These are phyloP conservation scores for Oreochromis grahami DNA, from an alignment of 2,797 vertebrate species.

Conservation along the genomic window DNA sequence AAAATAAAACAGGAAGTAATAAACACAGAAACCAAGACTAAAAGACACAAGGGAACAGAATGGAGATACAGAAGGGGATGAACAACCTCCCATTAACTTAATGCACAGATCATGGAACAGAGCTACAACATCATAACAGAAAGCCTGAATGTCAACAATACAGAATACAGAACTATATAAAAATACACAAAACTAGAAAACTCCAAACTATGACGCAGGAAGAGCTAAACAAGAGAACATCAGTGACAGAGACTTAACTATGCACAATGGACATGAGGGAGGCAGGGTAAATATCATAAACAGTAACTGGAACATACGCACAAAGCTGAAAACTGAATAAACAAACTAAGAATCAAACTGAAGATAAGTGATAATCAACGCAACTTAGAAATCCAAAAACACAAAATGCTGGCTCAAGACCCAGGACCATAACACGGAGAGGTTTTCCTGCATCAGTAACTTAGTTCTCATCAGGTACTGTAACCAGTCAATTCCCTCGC, in stretches of 20 bases:
- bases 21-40: background rate
- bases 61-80: background rate
- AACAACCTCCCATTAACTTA: background rate
- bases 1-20: background rate
- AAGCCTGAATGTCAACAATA: background rate
- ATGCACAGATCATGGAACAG: background rate
- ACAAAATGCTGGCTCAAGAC: background rate
- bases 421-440: background rate
- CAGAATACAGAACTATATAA: background rate
- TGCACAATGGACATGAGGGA: background rate
- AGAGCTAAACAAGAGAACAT: background rate
- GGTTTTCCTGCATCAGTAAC: slow-evolving; percentile 32
- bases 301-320: background rate
- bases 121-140: background rate
- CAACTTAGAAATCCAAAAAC: background rate
- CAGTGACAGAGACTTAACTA: background rate
- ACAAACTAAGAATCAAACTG: background rate
- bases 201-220: background rate
- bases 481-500: slow-evolving; percentile 9
- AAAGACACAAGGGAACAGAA: background rate
- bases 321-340: background rate
- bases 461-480: slow-evolving; percentile 2
- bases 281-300: background rate
- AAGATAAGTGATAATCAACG: background rate
- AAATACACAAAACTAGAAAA: background rate